These are phyloP conservation scores for Dicrurus megarhynchus DNA, from an alignment of 2,113 vertebrate species.

Conservation along the genomic window DNA sequence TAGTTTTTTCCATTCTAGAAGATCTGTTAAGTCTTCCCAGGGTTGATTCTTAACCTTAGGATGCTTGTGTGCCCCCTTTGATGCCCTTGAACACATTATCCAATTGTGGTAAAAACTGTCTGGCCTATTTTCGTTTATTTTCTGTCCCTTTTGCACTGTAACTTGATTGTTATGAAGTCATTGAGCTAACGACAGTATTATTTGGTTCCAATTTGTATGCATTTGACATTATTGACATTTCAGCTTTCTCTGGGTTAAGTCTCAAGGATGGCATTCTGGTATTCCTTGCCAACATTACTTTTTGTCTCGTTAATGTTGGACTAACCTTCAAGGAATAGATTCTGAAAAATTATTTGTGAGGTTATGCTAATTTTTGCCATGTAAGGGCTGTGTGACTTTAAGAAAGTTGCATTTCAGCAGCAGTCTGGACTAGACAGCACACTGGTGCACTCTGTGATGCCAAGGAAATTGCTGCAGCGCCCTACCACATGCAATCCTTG, in stretches of 20 bases:
- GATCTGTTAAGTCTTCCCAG: not conserved
- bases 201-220: not conserved
- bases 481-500: not conserved
- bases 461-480: not conserved
- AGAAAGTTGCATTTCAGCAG: not conserved
- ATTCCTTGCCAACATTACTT: not conserved
- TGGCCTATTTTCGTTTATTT: not conserved
- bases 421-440: not conserved
- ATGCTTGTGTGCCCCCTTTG: fast-evolving
- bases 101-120: not conserved
- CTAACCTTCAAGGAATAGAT: not conserved
- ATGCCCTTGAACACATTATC: not conserved
- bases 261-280: not conserved
- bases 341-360: not conserved
- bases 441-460: not conserved
- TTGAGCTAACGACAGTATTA: not conserved
- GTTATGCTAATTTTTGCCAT: not conserved
- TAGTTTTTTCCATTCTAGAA: not conserved
- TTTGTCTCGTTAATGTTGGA: not conserved
- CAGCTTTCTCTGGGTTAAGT: not conserved
- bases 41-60: not conserved
- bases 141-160: not conserved
- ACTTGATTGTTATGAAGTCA: not conserved
- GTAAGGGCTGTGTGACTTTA: not conserved
- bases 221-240: not conserved